Percentiles rank a stretch among this genome's conserved stretches.
Evolutionary conservation across 2,113 vertebrate genomes (phyloP).

Genomic region (Microcebus griseorufus): DNA sequence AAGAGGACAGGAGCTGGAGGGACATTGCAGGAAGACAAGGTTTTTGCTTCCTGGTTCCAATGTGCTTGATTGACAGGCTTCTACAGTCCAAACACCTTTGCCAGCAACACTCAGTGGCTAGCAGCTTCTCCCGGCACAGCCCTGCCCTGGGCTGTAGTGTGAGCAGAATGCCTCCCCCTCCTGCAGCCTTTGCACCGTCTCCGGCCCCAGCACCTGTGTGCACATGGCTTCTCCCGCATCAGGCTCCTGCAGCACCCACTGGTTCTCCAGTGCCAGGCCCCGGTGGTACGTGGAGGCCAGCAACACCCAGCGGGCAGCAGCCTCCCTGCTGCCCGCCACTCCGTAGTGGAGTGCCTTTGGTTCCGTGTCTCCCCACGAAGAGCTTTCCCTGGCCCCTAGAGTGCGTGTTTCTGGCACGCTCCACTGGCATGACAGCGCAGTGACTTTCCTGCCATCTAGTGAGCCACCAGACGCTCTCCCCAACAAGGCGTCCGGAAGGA

Average conservation of each 20-base stretch:
- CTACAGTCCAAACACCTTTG: background rate
- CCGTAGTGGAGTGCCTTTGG: background rate
- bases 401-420: background rate
- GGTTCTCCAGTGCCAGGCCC: background rate
- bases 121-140: background rate
- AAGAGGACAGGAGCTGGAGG: background rate
- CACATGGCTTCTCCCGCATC: background rate
- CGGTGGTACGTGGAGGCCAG: rapidly evolving
- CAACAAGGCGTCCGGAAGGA: too few relatives aligned
- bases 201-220: background rate
- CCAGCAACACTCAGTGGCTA: background rate
- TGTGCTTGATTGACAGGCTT: background rate
- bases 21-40: background rate
- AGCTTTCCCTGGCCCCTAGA: background rate
- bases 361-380: background rate
- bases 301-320: background rate
- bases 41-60: background rate
- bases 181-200: background rate
- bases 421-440: background rate
- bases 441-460: background rate
- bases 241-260: background rate
- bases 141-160: background rate
- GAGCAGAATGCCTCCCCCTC: background rate
- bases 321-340: background rate
- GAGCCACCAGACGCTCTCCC: background rate